phyloP scores from a whole-genome alignment of 92 coral and sea anemone species.

The Galaxea fascicularis region DNA sequence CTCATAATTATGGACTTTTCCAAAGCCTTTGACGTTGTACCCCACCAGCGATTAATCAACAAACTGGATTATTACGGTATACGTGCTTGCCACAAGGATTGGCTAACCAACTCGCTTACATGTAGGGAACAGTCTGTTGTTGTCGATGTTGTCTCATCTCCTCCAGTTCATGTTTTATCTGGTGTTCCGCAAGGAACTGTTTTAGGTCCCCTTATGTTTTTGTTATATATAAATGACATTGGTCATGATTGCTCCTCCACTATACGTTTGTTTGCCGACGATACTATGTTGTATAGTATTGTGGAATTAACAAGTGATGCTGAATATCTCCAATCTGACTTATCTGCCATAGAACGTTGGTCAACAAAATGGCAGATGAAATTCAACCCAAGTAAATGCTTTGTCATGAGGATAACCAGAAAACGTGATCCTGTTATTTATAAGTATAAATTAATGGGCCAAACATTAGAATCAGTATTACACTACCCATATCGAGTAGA shows the following conservation, averaged over 20 bases:
- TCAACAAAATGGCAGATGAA: constrained; percentile 54
- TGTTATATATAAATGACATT: too few relatives aligned
- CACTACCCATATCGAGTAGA: constrained; percentile 38
- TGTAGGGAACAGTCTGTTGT: constrained; percentile 50
- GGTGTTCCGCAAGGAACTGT: constrained; percentile 47
- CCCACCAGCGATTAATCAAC: constrained; percentile 12
- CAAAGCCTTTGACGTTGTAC: constrained; percentile 39
- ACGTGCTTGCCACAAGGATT: constrained; percentile 10
- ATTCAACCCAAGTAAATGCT: constrained; percentile 62
- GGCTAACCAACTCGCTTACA: constrained; percentile 41
- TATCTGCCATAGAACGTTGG: constrained; percentile 39
- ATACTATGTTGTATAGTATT: constrained; percentile 21
- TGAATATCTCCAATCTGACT: constrained; percentile 36
- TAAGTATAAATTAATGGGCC: constrained; percentile 49
- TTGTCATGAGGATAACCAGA: constrained; percentile 54
- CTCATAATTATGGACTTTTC: too few relatives aligned
- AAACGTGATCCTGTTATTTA: constrained; percentile 32
- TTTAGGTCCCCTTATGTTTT: too few relatives aligned
- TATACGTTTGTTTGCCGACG: constrained; percentile 33
- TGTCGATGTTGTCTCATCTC: constrained; percentile 50
- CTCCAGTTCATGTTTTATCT: constrained; percentile 25
- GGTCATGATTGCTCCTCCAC: constrained; percentile 4
- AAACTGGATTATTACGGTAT: constrained; percentile 29
- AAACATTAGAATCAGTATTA: constrained; percentile 19
- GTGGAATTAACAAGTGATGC: constrained; percentile 38